Percentiles rank a stretch among this genome's conserved stretches.
These are phyloP conservation scores for Mungos mungo DNA, from an alignment of 2,113 vertebrate species.

Conservation along the genomic window DNA sequence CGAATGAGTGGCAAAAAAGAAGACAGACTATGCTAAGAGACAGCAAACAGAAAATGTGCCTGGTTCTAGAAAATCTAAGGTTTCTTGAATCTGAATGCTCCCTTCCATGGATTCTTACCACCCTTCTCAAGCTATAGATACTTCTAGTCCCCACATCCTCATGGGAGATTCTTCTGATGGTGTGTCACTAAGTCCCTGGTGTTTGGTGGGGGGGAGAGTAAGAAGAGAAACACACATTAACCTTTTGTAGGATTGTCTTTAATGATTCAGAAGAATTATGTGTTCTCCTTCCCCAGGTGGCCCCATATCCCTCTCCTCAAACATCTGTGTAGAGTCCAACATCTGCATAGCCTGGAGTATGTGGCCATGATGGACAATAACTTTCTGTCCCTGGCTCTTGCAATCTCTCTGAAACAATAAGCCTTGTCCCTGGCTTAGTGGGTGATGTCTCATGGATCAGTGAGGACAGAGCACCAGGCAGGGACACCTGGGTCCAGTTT, in stretches of 20 bases:
- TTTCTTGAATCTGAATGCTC: background rate
- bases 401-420: background rate
- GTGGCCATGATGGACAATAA: background rate
- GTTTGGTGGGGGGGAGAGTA: background rate
- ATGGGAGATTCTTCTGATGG: background rate
- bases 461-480: background rate
- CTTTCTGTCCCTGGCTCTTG: background rate
- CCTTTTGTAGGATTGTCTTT: background rate
- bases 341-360: background rate
- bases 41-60: background rate
- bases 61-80: background rate
- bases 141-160: background rate
- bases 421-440: background rate
- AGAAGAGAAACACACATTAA: background rate
- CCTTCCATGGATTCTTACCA: background rate
- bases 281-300: background rate
- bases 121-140: background rate
- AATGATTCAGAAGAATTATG: background rate
- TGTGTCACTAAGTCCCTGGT: background rate
- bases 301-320: background rate
- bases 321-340: background rate
- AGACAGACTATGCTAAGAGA: background rate
- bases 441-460: background rate
- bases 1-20: background rate
- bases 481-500: background rate